Conservation (phyloP, 2,113 vertebrate genomes). For the Electrona antarctica region DNA sequence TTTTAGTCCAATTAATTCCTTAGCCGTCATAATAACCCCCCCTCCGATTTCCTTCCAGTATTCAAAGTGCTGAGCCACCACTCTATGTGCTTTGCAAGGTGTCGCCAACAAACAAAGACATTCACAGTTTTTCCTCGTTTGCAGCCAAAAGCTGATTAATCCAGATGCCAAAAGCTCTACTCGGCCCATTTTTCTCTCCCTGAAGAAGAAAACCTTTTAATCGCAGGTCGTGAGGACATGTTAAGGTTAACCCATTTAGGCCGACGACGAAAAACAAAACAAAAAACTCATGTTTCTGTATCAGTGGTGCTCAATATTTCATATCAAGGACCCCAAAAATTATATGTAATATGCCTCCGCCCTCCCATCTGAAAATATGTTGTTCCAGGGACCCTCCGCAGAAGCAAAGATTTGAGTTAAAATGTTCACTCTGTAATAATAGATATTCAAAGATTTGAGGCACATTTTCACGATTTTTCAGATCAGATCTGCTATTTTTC, state of each 20-base stretch:
- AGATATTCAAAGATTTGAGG: no score
- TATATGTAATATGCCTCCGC: no score
- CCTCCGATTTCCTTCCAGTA: not conserved
- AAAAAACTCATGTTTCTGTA: no score
- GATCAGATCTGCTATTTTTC: no score
- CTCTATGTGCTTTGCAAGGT: conserved; percentile 1
- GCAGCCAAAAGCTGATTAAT: conserved; percentile 29
- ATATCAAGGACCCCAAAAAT: no score
- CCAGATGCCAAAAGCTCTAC: conserved; percentile 5
- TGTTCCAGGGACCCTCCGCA: no score
- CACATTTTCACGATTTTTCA: no score
- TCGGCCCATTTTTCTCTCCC: conserved; percentile 4
- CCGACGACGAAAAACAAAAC: no score
- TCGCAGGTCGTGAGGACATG: conserved; percentile 4
- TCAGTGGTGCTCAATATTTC: no score
- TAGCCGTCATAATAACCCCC: conserved; percentile 3
- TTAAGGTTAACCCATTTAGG: not conserved
- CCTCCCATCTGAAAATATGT: no score
- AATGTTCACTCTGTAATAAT: no score
- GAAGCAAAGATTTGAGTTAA: no score
- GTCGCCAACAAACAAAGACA: conserved; percentile 2
- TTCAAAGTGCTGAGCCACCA: conserved; percentile 8
- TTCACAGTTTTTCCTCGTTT: conserved; percentile 15
- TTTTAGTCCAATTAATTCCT: not conserved
- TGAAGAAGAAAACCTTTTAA: not conserved